phyloP scores from a whole-genome alignment of 1,140 invertebrate species.

The Drosophila leontia region DNA sequence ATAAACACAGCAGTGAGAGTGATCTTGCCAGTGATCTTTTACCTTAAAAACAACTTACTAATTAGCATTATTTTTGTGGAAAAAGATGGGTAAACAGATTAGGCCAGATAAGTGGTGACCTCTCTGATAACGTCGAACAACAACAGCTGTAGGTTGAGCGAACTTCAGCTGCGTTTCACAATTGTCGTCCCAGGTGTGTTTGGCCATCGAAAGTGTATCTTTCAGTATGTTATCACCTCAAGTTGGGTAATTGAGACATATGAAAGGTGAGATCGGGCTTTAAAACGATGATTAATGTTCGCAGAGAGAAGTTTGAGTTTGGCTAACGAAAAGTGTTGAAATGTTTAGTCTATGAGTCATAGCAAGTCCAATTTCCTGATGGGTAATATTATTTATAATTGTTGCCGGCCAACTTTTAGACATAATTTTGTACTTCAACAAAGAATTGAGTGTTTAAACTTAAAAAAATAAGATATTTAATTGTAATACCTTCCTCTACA shows the following conservation, averaged over 20 bases:
- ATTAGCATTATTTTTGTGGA: slow-evolving; percentile 13
- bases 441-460: not conserved
- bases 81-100: slow-evolving; percentile 28
- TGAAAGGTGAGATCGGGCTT: slow-evolving; percentile 10
- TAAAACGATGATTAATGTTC: slow-evolving; percentile 31
- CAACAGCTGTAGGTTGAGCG: slow-evolving; percentile 11
- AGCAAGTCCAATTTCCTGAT: slow-evolving; percentile 3
- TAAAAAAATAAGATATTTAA: not conserved
- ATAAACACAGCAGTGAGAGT: slow-evolving; percentile 30
- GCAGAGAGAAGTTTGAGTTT: slow-evolving; percentile 4
- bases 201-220: slow-evolving; percentile 10
- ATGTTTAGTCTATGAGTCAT: slow-evolving; percentile 21
- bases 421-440: not conserved
- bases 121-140: slow-evolving; percentile 24
- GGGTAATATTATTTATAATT: not conserved
- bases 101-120: slow-evolving; percentile 32
- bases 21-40: slow-evolving; percentile 14
- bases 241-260: slow-evolving; percentile 26
- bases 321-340: slow-evolving; percentile 20
- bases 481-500: no score
- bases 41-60: slow-evolving; percentile 14
- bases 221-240: slow-evolving; percentile 14
- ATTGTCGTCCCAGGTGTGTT: slow-evolving; percentile 14
- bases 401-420: not conserved
- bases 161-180: slow-evolving; percentile 2